These are phyloP conservation scores for Dendronephthya gigantea DNA, from an alignment of 64 coral and sea anemone species.

Conservation along the genomic window DNA sequence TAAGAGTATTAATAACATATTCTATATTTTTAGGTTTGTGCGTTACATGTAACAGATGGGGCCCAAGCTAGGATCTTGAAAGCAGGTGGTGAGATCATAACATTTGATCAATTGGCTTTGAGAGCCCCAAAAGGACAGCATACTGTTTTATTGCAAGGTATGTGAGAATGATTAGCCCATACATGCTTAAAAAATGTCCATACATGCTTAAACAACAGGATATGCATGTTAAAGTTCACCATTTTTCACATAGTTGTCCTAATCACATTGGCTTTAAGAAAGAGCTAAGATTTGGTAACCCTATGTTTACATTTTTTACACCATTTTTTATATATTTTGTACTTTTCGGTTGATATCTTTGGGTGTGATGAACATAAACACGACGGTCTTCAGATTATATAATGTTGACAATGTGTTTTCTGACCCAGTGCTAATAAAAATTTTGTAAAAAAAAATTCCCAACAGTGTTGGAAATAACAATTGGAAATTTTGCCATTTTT, in stretches of 20 bases:
- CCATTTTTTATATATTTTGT: too few species aligned
- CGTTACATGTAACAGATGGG: conserved; percentile 55
- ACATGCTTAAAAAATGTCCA: neutral
- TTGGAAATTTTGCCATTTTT: too few species aligned
- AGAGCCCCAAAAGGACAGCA: conserved; percentile 82
- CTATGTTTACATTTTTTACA: too few species aligned
- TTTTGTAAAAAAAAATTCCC: neutral
- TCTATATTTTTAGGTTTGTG: conserved; percentile 53
- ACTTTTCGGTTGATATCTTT: too few species aligned
- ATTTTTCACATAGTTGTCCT: too few species aligned
- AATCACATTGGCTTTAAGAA: too few species aligned
- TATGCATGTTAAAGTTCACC: too few species aligned
- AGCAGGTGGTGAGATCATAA: conserved; percentile 91
- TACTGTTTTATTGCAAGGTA: conserved; percentile 96
- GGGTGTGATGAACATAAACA: conserved; percentile 70
- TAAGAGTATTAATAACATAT: too few species aligned
- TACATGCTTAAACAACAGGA: too few species aligned
- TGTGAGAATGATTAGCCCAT: neutral
- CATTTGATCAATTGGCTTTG: conserved; percentile 93
- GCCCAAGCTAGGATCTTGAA: conserved; percentile 95
- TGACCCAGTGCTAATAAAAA: conserved; percentile 3
- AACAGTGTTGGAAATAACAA: too few species aligned
- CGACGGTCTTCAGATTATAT: conserved; percentile 99
- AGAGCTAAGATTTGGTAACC: too few species aligned
- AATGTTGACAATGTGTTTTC: conserved; percentile 10